phyloP scores from a whole-genome alignment of 2,888 invertebrate species.

The Clitarchus hookeri region DNA sequence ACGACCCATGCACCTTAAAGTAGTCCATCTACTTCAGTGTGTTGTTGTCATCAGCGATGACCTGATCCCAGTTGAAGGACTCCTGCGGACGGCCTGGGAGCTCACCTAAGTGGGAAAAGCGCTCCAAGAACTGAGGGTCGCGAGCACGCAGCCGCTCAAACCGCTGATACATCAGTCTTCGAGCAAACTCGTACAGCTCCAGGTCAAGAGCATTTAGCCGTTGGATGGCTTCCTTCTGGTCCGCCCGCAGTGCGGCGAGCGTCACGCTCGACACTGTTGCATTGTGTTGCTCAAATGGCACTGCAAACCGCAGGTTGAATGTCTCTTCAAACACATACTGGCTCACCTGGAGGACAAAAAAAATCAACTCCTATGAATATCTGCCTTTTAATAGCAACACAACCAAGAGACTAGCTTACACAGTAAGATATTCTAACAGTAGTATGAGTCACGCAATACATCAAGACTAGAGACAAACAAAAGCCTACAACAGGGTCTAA shows the following conservation, averaged over 20 bases:
- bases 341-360: conserved; percentile 63
- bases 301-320: conserved; percentile 86
- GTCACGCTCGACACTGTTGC: conserved; percentile 85
- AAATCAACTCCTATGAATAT: not conserved
- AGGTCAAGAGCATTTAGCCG: conserved; percentile 87
- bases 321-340: conserved; percentile 95
- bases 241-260: conserved; percentile 73
- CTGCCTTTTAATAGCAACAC: not conserved
- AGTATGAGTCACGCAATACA: no score
- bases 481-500: no score
- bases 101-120: conserved; percentile 84
- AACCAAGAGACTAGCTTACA: no score
- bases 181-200: conserved; percentile 92
- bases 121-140: conserved; percentile 79
- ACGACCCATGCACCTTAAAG: not conserved
- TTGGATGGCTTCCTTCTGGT: conserved; percentile 76
- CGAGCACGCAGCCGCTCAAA: conserved; percentile 79
- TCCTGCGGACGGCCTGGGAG: conserved; percentile 73
- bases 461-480: no score
- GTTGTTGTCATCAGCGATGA: conserved; percentile 38
- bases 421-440: no score
- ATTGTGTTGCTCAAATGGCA: conserved; percentile 92
- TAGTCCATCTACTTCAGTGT: not conserved
- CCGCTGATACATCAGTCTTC: conserved; percentile 77
- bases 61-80: conserved; percentile 77